phyloP scores from a whole-genome alignment of 2,797 vertebrate genomes.

The Prionace glauca region DNA sequence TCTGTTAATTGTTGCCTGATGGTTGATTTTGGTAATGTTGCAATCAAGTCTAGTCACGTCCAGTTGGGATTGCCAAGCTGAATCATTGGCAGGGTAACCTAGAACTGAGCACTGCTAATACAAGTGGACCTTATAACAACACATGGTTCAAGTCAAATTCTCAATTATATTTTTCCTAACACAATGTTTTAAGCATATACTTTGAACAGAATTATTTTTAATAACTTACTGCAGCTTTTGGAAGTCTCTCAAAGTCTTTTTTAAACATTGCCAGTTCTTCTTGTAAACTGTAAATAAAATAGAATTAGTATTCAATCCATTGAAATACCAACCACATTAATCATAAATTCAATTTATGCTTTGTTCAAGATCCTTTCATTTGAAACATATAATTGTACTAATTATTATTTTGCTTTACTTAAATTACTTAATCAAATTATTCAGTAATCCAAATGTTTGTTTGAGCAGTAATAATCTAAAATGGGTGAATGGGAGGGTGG shows the following conservation, averaged over 20 bases:
- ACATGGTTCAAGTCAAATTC: background rate
- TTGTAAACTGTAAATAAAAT: slow-evolving; percentile 59
- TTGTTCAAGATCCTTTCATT: background rate
- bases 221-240: slow-evolving; percentile 69
- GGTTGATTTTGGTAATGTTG: background rate
- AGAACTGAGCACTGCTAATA: background rate
- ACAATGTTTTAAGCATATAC: background rate
- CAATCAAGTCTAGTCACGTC: background rate
- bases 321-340: background rate
- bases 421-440: background rate
- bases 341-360: background rate
- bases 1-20: background rate
- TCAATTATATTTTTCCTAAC: background rate
- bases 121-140: background rate
- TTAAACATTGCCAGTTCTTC: slow-evolving; percentile 74
- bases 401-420: background rate
- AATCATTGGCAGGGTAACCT: background rate
- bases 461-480: background rate
- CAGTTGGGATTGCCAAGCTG: background rate
- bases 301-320: background rate
- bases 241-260: slow-evolving; percentile 64
- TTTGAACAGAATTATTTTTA: background rate
- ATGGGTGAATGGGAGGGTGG: background rate
- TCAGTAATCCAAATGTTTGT: background rate
- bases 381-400: background rate